These are phyloP conservation scores for Ephestia elutella DNA, from an alignment of 1,140 invertebrate genomes.

Conservation along the genomic window DNA sequence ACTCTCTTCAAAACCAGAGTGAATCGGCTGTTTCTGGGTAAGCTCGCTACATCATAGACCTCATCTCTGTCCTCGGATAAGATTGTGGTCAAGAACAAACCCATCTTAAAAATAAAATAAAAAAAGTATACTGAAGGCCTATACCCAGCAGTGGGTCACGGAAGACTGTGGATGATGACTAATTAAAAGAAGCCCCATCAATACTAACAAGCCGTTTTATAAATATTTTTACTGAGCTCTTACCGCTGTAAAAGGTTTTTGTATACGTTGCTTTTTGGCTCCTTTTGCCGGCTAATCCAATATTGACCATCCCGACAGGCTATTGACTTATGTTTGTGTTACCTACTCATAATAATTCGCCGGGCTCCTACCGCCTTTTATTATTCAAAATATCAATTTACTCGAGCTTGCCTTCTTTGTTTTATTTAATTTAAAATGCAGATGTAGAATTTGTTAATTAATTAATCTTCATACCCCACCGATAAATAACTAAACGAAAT, in stretches of 20 bases:
- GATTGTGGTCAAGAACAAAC: no score
- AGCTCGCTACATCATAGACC: no score
- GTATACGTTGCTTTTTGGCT: constrained; percentile 74
- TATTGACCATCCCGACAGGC: constrained; percentile 69
- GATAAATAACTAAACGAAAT: no score
- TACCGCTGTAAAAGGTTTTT: constrained; percentile 74
- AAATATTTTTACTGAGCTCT: constrained; percentile 68
- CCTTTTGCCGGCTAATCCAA: constrained; percentile 72
- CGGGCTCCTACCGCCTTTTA: constrained; percentile 56
- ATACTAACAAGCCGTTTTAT: constrained; percentile 46
- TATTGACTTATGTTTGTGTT: constrained; percentile 73
- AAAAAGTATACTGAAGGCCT: no score
- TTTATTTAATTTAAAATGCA: neutral
- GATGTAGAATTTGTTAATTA: constrained; percentile 16
- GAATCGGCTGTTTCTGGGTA: no score
- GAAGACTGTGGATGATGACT: no score
- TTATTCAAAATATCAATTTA: constrained; percentile 73
- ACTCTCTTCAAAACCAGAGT: no score
- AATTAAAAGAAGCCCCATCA: constrained; percentile 39
- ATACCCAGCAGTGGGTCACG: no score
- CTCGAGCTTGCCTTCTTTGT: constrained; percentile 50
- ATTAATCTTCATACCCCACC: neutral
- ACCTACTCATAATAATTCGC: constrained; percentile 70
- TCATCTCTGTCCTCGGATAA: no score
- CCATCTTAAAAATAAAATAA: constrained; percentile 8